Percentiles rank a stretch among this genome's conserved stretches.
phyloP scores from a whole-genome alignment of 1,140 invertebrate genomes.

The Philotrypesis tridentata region DNA sequence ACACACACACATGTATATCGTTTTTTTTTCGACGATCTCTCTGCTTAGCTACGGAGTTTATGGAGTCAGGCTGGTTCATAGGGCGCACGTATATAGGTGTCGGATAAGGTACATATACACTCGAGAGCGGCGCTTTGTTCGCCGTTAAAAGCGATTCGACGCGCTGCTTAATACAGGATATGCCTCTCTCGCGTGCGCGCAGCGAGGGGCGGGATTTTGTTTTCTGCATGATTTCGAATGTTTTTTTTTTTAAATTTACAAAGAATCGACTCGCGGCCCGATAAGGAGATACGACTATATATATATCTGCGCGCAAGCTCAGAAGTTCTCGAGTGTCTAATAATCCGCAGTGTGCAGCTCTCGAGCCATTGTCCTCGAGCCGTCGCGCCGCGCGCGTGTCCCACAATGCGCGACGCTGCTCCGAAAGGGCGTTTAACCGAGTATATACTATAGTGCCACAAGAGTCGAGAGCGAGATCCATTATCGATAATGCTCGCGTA shows the following conservation, averaged over 20 bases:
- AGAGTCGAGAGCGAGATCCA: neutral
- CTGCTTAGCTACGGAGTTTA: neutral
- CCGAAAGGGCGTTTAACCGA: too few species aligned
- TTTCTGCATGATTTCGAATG: neutral
- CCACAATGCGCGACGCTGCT: too few species aligned
- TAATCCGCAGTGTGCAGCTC: neutral
- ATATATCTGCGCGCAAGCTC: neutral
- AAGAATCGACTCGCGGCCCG: too few species aligned
- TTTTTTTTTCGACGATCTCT: neutral
- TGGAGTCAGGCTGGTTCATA: neutral
- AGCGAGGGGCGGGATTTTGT: neutral
- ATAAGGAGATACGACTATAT: too few species aligned
- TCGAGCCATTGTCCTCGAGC: too few species aligned
- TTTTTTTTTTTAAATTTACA: neutral
- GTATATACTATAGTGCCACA: too few species aligned
- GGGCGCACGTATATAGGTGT: neutral
- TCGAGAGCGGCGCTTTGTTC: slow-evolving; percentile 9
- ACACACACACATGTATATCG: too few species aligned
- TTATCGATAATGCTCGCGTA: neutral
- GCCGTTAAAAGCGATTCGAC: slow-evolving; percentile 13
- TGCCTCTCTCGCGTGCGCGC: too few species aligned
- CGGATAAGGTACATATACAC: neutral
- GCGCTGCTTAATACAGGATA: neutral
- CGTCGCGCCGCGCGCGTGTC: too few species aligned
- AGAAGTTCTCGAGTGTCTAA: neutral